These are phyloP conservation scores for Lasioglossum marginatum DNA, from an alignment of 2,888 invertebrate species.

Conservation along the genomic window DNA sequence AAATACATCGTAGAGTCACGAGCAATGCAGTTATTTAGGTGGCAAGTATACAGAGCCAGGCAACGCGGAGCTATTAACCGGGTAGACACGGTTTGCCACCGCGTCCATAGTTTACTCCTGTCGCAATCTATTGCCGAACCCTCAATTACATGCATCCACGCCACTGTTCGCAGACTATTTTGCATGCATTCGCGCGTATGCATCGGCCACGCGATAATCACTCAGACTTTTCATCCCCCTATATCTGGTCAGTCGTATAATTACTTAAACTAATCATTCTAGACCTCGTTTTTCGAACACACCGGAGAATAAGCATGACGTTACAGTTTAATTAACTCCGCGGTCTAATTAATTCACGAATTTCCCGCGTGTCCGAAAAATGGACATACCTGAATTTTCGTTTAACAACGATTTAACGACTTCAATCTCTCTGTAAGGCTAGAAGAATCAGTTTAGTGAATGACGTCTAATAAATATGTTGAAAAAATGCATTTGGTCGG, in stretches of 20 bases:
- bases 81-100: constrained; percentile 31
- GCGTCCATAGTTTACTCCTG: constrained; percentile 56
- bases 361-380: background rate
- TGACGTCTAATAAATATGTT: too few species aligned
- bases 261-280: constrained; percentile 10
- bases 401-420: too few species aligned
- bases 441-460: too few species aligned
- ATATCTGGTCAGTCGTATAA: background rate
- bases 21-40: constrained; percentile 33
- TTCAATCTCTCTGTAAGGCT: too few species aligned
- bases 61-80: constrained; percentile 49
- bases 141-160: constrained; percentile 57
- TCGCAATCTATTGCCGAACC: constrained; percentile 57
- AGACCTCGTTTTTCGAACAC: background rate
- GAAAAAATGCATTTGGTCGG: too few species aligned
- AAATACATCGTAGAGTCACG: background rate
- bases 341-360: background rate
- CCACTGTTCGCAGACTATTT: constrained; percentile 26
- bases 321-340: constrained; percentile 1
- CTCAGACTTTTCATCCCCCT: background rate
- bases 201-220: constrained; percentile 45
- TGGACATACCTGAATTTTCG: too few species aligned
- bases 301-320: too few species aligned
- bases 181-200: constrained; percentile 22
- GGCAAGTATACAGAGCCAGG: constrained; percentile 1